Percentiles rank a stretch among this genome's conserved stretches.
Conservation (phyloP, 2,888 invertebrate species). For the Octodonta nipae region DNA sequence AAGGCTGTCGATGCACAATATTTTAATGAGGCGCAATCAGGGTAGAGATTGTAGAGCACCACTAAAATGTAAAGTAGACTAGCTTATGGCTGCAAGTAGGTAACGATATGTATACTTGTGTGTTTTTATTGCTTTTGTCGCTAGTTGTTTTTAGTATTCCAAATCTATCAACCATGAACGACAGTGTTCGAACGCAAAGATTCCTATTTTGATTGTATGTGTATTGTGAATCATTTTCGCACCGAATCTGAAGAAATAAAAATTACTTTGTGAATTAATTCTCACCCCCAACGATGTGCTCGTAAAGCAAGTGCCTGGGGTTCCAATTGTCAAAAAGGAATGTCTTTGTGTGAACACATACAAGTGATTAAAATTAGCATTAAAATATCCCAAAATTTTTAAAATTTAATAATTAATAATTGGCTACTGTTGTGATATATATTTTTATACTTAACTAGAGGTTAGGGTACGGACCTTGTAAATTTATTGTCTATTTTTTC, state of each 20-base stretch:
- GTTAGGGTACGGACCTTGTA: conserved; percentile 16
- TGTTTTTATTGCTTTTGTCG: conserved; percentile 29
- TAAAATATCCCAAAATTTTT: too few species aligned
- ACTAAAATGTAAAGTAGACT: conserved; percentile 28
- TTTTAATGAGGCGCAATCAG: conserved; percentile 32
- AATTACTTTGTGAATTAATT: too few species aligned
- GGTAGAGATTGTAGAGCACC: conserved; percentile 36
- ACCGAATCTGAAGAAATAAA: too few species aligned
- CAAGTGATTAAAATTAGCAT: too few species aligned
- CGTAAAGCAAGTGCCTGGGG: too few species aligned
- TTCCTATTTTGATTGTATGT: too few species aligned
- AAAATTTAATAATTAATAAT: too few species aligned
- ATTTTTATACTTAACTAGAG: conserved; percentile 24
- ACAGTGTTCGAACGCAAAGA: too few species aligned
- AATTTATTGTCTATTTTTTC: conserved; percentile 15
- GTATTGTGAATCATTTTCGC: too few species aligned
- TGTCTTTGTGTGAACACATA: too few species aligned
- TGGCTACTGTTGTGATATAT: conserved; percentile 26
- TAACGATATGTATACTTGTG: conserved; percentile 26
- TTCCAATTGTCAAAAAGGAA: too few species aligned
- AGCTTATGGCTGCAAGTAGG: conserved; percentile 31
- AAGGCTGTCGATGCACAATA: conserved; percentile 36
- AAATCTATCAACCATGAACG: conserved; percentile 28
- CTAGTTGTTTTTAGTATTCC: conserved; percentile 25
- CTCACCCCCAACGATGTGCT: too few species aligned